Percentiles rank a stretch among this genome's conserved stretches.
Evolutionary conservation across 1,140 invertebrate species (phyloP).

Genomic region (Dysdera silvatica): DNA sequence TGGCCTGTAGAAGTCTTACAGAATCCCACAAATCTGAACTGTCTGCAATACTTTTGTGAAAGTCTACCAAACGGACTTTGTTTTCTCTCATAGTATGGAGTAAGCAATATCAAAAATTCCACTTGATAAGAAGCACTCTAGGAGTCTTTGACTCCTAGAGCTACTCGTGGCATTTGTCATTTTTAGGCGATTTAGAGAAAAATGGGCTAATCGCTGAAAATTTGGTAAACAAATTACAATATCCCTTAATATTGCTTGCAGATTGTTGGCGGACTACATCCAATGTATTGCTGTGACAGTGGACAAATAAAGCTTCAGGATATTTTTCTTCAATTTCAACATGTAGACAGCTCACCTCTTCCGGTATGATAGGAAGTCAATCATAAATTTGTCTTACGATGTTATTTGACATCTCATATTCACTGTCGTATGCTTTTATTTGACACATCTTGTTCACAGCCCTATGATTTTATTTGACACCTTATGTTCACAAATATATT

Average conservation of each 20-base stretch:
- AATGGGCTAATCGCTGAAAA: slow-evolving; percentile 13
- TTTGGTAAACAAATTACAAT: slow-evolving; percentile 18
- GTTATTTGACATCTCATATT: too few species aligned
- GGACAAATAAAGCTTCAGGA: slow-evolving; percentile 38
- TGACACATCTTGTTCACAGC: too few species aligned
- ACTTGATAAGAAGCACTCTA: not conserved
- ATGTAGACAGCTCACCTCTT: slow-evolving; percentile 35
- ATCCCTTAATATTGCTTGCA: not conserved
- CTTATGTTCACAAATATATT: slow-evolving; percentile 20
- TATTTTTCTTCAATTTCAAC: slow-evolving; percentile 36
- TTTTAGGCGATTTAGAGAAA: slow-evolving; percentile 24
- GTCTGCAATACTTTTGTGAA: not conserved
- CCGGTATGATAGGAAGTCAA: slow-evolving; percentile 38
- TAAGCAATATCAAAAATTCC: not conserved
- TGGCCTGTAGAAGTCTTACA: not conserved
- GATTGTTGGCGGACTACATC: slow-evolving; percentile 39
- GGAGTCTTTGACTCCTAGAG: not conserved
- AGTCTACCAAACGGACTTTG: not conserved
- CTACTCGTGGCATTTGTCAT: not conserved
- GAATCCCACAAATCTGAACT: not conserved
- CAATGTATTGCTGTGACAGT: slow-evolving; percentile 41
- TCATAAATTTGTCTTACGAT: slow-evolving; percentile 41
- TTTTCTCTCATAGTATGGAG: not conserved
- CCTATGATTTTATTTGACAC: too few species aligned
- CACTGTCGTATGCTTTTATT: too few species aligned